Conservation (phyloP, 2,888 invertebrate species). For the Galerucella calmariensis region DNA sequence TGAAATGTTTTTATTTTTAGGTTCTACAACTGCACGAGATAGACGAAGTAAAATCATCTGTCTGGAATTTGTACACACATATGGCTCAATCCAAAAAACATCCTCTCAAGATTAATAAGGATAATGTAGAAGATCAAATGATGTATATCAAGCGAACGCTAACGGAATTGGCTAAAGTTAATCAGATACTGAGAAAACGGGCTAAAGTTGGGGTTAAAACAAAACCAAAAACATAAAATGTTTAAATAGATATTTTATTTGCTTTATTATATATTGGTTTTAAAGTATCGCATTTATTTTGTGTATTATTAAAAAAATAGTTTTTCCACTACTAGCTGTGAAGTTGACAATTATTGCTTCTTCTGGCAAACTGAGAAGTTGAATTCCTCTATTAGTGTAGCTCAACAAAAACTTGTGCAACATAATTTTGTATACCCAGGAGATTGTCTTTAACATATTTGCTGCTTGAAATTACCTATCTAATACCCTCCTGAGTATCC, state of each 20-base stretch:
- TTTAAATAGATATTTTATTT: background rate
- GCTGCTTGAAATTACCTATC: too few species aligned
- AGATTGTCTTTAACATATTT: too few species aligned
- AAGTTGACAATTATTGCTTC: too few species aligned
- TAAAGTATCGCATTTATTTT: too few species aligned
- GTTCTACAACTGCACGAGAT: slow-evolving; percentile 48
- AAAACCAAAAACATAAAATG: slow-evolving; percentile 1
- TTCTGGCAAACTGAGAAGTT: too few species aligned
- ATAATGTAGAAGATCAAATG: slow-evolving; percentile 72
- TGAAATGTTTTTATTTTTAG: slow-evolving; percentile 24
- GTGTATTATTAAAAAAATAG: too few species aligned
- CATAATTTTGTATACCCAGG: too few species aligned
- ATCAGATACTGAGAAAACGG: slow-evolving; percentile 39
- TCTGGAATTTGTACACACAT: slow-evolving; percentile 73
- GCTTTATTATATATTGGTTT: background rate
- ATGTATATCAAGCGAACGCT: slow-evolving; percentile 72
- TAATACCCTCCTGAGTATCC: too few species aligned
- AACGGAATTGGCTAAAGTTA: slow-evolving; percentile 62
- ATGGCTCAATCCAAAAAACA: slow-evolving; percentile 70
- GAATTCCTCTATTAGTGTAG: too few species aligned
- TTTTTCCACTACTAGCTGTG: too few species aligned
- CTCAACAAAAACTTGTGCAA: too few species aligned
- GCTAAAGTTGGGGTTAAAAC: slow-evolving; percentile 12
- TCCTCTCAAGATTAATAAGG: slow-evolving; percentile 60
- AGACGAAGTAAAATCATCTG: slow-evolving; percentile 70